Base-by-base conservation (phyloP, 2,888 invertebrate species). In the Maniola hyperantus region DNA sequence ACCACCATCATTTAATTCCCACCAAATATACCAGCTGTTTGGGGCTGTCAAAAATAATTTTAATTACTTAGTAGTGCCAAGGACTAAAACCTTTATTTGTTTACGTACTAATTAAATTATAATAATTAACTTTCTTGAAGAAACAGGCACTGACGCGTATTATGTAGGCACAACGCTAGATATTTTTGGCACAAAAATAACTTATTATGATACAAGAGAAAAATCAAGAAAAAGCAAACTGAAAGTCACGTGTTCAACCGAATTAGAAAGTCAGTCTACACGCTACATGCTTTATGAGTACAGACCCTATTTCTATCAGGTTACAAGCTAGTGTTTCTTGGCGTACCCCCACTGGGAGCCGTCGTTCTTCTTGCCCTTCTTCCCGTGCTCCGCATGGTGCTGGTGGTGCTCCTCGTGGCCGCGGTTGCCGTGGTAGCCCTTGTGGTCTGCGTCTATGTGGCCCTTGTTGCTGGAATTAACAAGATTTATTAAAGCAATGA, bases 321-420 rank as follows among this genome's bases (percentile, higher is more conserved):
- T 15, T 72, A 66, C 18, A 33, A 18, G 26, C 65, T 87, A 88
- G 72, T 86, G 79, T 65, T 90, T 88, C 78, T 88, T 87, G 62
- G 83, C 82, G 70, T 89, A 86, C 44, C 87, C 90, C 87, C 93
- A 92, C 0, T 88, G 84, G 13, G 91, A 88, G 54, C 93, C 94
- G 0, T 93, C 93, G 57, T 93, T 92, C 66, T 94, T 93, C 53
- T 93, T 94, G 0, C 93, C 93, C 76, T 95, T 94, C 78, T 93
- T 94, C 54, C 93, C 94, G 73, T 94, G 93, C 48, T 93, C 85
- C 4, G 93, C 85, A 34, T 94, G 93, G 71, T 94, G 93, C 5
- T 92, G 88, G 74, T 94, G 93, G 74, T 95, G 94, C 36, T 94
- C 92, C 55, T 95, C 94, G 76, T 94, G 94, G 0, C 95, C 95